Evolutionary conservation across 2,113 vertebrate genomes (phyloP).

Genomic region (Amphiprion ocellaris): DNA sequence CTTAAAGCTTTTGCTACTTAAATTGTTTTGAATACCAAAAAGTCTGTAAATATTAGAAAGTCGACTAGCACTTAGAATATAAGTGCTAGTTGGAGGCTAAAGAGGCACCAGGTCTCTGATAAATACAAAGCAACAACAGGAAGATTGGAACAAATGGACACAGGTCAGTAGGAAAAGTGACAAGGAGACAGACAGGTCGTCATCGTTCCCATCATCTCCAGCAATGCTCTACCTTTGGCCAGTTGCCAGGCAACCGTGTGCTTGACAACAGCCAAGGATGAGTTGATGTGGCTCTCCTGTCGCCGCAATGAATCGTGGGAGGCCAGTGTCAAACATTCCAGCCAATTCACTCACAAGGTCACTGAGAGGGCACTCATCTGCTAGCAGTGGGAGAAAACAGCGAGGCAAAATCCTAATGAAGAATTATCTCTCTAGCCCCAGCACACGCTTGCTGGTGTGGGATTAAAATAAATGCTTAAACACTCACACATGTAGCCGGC

Average conservation of each 20-base stretch:
- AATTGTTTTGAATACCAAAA: neutral
- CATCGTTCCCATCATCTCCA: constrained; percentile 12
- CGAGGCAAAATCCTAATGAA: neutral
- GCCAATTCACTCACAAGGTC: constrained; percentile 51
- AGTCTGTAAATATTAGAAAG: neutral
- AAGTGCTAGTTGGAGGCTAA: neutral
- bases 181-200: constrained; percentile 10
- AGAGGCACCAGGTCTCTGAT: neutral
- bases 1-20: neutral
- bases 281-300: constrained; percentile 51
- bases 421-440: neutral
- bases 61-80: neutral
- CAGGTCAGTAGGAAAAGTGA: neutral
- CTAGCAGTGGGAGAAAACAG: neutral
- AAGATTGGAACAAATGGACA: neutral
- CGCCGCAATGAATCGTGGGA: constrained; percentile 15
- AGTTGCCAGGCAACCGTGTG: constrained; percentile 83
- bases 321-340: constrained; percentile 33
- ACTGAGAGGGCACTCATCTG: constrained; percentile 32
- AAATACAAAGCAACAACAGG: neutral
- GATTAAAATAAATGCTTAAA: neutral
- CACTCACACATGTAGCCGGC: neutral
- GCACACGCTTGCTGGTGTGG: neutral
- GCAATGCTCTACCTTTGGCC: constrained; percentile 65
- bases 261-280: constrained; percentile 62